Percentiles rank a stretch among this genome's conserved stretches.
Conservation (phyloP, 2,113 vertebrate species). For the Macroglossus sobrinus region DNA sequence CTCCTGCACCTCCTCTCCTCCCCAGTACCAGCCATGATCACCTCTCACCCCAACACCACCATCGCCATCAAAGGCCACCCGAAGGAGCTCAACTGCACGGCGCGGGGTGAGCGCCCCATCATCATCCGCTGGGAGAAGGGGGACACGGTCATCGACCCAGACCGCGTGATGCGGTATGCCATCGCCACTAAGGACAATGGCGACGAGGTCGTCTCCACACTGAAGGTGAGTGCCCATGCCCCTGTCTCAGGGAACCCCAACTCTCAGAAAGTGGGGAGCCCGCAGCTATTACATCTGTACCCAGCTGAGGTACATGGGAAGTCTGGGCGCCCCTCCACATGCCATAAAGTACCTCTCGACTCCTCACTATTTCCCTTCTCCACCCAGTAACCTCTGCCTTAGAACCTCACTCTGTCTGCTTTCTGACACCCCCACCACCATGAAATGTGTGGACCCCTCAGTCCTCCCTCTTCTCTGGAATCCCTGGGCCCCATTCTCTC, state of each 20-base stretch:
- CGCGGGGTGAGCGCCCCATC: constrained; percentile 96
- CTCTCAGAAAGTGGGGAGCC: neutral
- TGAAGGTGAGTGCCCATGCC: constrained; percentile 86
- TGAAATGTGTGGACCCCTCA: neutral
- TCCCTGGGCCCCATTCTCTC: neutral
- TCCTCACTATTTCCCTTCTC: neutral
- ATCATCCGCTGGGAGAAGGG: constrained; percentile 99
- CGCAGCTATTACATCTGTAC: neutral
- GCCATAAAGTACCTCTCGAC: neutral
- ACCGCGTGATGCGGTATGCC: constrained; percentile 94
- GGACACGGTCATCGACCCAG: constrained; percentile 96
- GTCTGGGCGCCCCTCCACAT: neutral
- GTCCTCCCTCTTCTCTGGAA: neutral
- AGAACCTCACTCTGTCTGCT: neutral
- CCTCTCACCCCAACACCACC: constrained; percentile 98
- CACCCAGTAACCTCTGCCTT: neutral
- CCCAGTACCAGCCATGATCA: constrained; percentile 97
- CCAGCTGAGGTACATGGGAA: neutral
- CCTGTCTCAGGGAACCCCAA: neutral
- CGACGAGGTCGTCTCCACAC: constrained; percentile 95
- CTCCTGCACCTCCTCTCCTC: neutral
- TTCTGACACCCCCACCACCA: neutral
- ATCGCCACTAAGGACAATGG: constrained; percentile 96
- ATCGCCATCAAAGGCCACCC: constrained; percentile 97
- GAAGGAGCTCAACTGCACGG: constrained; percentile 98